Evolutionary conservation across 2,888 invertebrate species (phyloP).

Genomic region (Chrysolina oricalcia): DNA sequence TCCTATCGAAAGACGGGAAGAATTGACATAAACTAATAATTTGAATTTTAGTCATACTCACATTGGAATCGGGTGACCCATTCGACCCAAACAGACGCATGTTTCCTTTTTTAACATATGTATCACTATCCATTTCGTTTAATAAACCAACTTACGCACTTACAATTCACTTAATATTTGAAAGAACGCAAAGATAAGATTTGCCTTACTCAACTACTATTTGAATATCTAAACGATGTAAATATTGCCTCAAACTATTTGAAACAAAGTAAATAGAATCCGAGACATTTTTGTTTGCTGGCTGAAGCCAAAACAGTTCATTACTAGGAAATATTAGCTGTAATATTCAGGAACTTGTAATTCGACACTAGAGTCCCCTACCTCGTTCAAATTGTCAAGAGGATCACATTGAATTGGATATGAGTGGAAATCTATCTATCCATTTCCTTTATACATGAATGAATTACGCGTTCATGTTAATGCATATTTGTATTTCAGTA

Average conservation of each 20-base stretch:
- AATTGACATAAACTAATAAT: neutral
- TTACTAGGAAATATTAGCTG: slow-evolving; percentile 35
- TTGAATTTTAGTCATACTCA: slow-evolving; percentile 26
- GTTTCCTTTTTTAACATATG: neutral
- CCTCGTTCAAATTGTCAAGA: slow-evolving; percentile 35
- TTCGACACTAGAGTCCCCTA: slow-evolving; percentile 41
- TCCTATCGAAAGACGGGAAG: no score
- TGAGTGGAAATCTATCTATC: slow-evolving; percentile 48
- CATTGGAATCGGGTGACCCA: slow-evolving; percentile 17
- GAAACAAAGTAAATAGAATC: slow-evolving; percentile 17
- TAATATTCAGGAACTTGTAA: slow-evolving; percentile 45
- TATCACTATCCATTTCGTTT: slow-evolving; percentile 6
- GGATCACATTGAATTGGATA: slow-evolving; percentile 49
- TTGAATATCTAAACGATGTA: slow-evolving; percentile 10
- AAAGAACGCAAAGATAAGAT: neutral
- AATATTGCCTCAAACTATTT: slow-evolving; percentile 28
- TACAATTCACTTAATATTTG: slow-evolving; percentile 4
- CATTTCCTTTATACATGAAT: slow-evolving; percentile 19
- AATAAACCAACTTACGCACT: neutral
- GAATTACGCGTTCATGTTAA: neutral
- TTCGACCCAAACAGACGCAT: slow-evolving; percentile 6
- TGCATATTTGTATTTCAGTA: slow-evolving; percentile 2
- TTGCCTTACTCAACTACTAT: neutral
- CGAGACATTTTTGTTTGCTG: slow-evolving; percentile 17
- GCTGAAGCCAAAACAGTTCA: slow-evolving; percentile 23